Base-by-base conservation (phyloP, 2,888 invertebrate species). In the Megalurothrips usitatus region DNA sequence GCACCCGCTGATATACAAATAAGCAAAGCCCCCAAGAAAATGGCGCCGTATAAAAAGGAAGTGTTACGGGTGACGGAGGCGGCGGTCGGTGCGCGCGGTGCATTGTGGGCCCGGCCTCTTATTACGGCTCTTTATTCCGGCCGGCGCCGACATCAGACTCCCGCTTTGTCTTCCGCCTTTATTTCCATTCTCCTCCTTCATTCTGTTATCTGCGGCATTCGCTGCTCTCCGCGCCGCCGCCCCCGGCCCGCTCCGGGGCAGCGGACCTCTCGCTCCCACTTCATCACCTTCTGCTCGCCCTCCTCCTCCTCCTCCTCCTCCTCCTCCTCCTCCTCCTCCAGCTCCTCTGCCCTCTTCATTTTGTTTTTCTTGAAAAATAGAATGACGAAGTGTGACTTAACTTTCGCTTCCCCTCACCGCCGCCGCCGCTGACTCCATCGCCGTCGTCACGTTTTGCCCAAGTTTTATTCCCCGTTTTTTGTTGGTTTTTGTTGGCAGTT, bases 1-100 rank as follows among this genome's bases (percentile, higher is more conserved):
- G 58, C 23, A n/a, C 26, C 26, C 11, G 68, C 68, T 75, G 68
- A 75, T 75, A 75, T 75, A 75, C 68, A 75, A 75, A 75, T 75
- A 75, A 75, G 68, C 68, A 75, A 23, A 12, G 12, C 23, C 17
- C 19, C 19, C 58, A 58, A 58, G 58, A 58, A 58, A 58, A 58
- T 58, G 58, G 58, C 58, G 10, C 23, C 0, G 68, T 26, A 75
- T 75, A 75, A 75, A 75, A 75, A 75, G 68, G 26, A 75, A 75
- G 68, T 75, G 68, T 75, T 75, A 75, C 26, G 68, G 68, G 68
- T 58, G 58, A 58, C 58, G 58, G 58, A 58, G 58, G 58, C 11
- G n/a, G n/a, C n/a, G n/a, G n/a, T n/a, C n/a, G n/a, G n/a, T n/a
- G n/a, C n/a, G n/a, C 8, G 52, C 1, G 68, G 68, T 26, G 26